A percentile compares a stretch with the other conserved stretches of the same genome.
phyloP scores from a whole-genome alignment of 2,113 vertebrate genomes.

The Nibea albiflora region DNA sequence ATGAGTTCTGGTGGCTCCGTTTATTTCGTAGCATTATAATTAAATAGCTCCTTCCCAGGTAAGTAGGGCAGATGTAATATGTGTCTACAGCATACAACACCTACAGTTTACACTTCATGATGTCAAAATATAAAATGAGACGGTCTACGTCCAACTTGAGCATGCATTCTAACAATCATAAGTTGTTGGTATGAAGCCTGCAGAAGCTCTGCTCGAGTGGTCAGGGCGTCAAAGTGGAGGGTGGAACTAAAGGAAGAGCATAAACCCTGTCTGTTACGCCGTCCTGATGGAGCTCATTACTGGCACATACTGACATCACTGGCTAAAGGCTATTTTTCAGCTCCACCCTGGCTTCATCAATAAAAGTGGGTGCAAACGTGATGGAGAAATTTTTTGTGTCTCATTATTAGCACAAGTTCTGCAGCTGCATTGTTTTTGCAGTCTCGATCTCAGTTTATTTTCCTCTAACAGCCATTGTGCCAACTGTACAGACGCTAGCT shows the following conservation, averaged over 20 bases:
- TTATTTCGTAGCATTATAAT: neutral
- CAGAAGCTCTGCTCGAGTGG: neutral
- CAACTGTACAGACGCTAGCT: too few species aligned
- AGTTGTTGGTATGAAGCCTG: neutral
- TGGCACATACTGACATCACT: too few species aligned
- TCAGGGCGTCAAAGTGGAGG: neutral
- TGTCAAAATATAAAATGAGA: neutral
- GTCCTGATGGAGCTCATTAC: neutral
- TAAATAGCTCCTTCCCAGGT: too few species aligned
- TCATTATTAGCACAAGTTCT: too few species aligned
- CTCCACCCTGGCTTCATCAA: neutral
- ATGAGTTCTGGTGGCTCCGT: neutral
- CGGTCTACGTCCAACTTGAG: neutral
- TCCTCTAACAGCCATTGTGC: too few species aligned
- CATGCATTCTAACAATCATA: neutral
- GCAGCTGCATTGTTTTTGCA: too few species aligned
- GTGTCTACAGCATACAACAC: neutral
- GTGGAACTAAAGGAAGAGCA: neutral
- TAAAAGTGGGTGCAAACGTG: too few species aligned
- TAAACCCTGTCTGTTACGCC: neutral
- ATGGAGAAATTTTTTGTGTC: too few species aligned
- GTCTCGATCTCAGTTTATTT: neutral
- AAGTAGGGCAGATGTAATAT: too few species aligned
- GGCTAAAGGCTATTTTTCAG: neutral
- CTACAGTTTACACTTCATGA: neutral